Base-by-base conservation (phyloP, 30 jellyfish, hydroid and myxozoan species). In the Rhopilema esculentum region DNA sequence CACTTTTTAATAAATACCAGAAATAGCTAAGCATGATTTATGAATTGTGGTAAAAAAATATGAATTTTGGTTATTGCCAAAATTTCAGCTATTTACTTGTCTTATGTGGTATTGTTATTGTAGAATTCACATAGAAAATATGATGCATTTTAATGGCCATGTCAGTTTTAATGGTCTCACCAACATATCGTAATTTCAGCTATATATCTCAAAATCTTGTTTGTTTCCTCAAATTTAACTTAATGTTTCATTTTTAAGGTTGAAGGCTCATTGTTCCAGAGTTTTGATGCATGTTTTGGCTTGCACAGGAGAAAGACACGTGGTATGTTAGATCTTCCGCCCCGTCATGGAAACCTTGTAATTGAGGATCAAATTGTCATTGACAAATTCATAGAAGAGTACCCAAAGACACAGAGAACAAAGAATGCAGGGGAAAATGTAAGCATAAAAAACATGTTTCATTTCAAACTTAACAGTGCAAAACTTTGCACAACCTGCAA, bases 211-310 rank as follows among this genome's bases (percentile, higher is more conserved):
- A 19, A 63, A n/a, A 63, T n/a, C 29, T 63, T 25, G 29, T 63
- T 63, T 63, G 27, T 63, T 63, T 63, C 73, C 29, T 63, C 30
- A 63, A 63, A 25, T 63, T 63, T 19, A 63, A 63, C 73, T 63
- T 63, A 63, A n/a, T 63, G 73, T 25, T 63, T 63, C 73, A 63
- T 63, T 63, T 63, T 63, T 63, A 63, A 72, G 83, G 83, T 25
- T 16, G 51, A 29, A 25, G 83, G 83, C 53, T 72, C 83, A 25
- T 32, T 72, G 83, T 72, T 25, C 83, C 65, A 25, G 57, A 72
- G 65, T 25, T 25, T 72, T 32, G 83, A 72, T 72, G 83, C 83
- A 25, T 72, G 83, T 49, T 72, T 72, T 72, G 83, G 83, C 65
- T 49, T 72, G 64, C 65, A 17, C 48, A 72, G 83, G 83, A 72